Conservation (phyloP, 92 coral and sea anemone species). For the Siderastrea siderea region DNA sequence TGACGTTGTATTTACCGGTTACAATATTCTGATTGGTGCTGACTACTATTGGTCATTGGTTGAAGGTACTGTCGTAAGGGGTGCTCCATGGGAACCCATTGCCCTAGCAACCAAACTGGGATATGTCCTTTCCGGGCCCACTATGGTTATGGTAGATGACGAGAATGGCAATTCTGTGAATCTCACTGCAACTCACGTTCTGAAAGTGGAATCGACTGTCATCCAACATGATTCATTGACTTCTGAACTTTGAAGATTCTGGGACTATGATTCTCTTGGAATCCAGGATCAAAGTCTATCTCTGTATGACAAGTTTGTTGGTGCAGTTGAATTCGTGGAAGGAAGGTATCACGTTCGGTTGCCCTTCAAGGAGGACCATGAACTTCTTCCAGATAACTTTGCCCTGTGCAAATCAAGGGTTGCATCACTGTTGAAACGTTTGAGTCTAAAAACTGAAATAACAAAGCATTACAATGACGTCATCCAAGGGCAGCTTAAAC, state of each 20-base stretch:
- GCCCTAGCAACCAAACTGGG: too few species aligned
- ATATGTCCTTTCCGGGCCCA: conserved; percentile 36
- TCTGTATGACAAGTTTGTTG: conserved; percentile 56
- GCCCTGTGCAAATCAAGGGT: conserved; percentile 6
- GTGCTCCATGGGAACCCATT: too few species aligned
- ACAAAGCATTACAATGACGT: too few species aligned
- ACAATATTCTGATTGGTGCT: conserved; percentile 17
- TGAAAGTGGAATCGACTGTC: too few species aligned
- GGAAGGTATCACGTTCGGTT: conserved; percentile 68
- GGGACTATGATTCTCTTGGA: conserved; percentile 68
- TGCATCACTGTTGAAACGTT: background rate
- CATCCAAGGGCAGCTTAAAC: too few species aligned
- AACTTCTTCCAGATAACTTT: conserved; percentile 57
- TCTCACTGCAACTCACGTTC: background rate
- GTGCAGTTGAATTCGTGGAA: conserved; percentile 37
- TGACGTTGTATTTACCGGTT: too few species aligned
- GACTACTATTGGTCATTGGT: conserved; percentile 33
- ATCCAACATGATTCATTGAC: too few species aligned
- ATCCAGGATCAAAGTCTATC: conserved; percentile 15
- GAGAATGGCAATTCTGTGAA: conserved; percentile 1
- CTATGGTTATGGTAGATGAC: background rate
- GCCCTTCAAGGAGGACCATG: conserved; percentile 33
- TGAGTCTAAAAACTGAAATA: too few species aligned
- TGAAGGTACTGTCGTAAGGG: background rate
- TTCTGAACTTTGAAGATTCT: conserved; percentile 24